A percentile compares a stretch with the other conserved stretches of the same genome.
Conservation (phyloP, 2,113 vertebrate genomes). For the Labeo rohita region DNA sequence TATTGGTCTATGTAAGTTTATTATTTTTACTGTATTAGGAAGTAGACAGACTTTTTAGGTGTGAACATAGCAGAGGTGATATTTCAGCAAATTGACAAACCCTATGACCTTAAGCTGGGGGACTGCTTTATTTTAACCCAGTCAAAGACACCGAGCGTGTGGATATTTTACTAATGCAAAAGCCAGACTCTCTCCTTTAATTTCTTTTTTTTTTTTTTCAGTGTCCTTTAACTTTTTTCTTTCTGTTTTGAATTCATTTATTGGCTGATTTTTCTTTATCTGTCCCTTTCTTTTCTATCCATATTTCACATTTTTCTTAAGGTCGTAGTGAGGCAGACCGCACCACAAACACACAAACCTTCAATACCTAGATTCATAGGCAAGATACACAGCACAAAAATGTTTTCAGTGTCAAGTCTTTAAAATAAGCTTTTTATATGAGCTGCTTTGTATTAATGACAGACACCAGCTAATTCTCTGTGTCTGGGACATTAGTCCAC, state of each 20-base stretch:
- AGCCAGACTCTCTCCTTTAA: neutral
- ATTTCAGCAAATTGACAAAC: slow-evolving; percentile 80
- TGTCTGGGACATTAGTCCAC: slow-evolving; percentile 74
- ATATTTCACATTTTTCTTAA: slow-evolving; percentile 26
- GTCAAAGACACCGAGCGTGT: slow-evolving; percentile 72
- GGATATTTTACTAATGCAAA: slow-evolving; percentile 75
- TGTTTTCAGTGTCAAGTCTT: slow-evolving; percentile 60
- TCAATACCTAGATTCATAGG: neutral
- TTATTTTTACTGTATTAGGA: slow-evolving; percentile 61
- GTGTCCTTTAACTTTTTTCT: slow-evolving; percentile 43
- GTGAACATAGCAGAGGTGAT: slow-evolving; percentile 46
- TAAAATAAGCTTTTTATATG: slow-evolving; percentile 71
- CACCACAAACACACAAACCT: slow-evolving; percentile 64
- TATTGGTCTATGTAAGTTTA: slow-evolving; percentile 62
- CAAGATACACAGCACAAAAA: slow-evolving; percentile 61
- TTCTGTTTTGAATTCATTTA: neutral
- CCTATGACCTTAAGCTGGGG: slow-evolving; percentile 83
- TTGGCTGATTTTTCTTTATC: slow-evolving; percentile 48
- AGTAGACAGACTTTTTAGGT: slow-evolving; percentile 57
- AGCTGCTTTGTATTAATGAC: slow-evolving; percentile 70
- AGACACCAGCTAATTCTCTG: slow-evolving; percentile 73
- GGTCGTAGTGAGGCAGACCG: slow-evolving; percentile 7
- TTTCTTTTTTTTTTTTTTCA: slow-evolving; percentile 63
- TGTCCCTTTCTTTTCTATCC: slow-evolving; percentile 55
- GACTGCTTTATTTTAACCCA: slow-evolving; percentile 67